A percentile compares a stretch with the other conserved stretches of the same genome.
These are phyloP conservation scores for Baryphthengus martii DNA, from an alignment of 2,113 vertebrate genomes.

Conservation along the genomic window DNA sequence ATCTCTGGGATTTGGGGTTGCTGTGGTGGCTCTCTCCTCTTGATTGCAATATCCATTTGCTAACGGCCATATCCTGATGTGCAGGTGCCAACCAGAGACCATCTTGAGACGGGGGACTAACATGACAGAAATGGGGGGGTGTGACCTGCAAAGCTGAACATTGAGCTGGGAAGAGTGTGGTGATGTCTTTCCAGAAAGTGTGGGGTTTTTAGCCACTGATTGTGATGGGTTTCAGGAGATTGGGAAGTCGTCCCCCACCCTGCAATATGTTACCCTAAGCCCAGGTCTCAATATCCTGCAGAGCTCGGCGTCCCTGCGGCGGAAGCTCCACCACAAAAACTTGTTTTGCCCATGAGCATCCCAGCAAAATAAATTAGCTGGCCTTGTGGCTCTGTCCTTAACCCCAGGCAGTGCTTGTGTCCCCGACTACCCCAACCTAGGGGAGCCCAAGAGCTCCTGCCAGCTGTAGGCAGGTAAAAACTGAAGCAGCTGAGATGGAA, in stretches of 20 bases:
- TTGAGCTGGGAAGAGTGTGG: rapidly evolving
- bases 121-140: rapidly evolving
- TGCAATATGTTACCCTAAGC: no score
- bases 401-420: no score
- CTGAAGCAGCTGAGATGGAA: not conserved
- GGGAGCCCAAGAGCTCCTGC: no score
- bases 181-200: not conserved
- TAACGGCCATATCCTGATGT: not conserved
- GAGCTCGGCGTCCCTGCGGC: rapidly evolving
- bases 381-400: not conserved
- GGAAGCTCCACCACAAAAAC: not conserved
- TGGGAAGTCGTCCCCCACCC: rapidly evolving
- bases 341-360: not conserved
- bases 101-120: not conserved
- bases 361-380: not conserved
- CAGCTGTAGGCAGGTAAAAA: not conserved
- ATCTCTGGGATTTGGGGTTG: not conserved
- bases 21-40: not conserved
- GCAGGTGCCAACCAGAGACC: not conserved
- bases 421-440: rapidly evolving
- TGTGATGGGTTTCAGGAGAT: rapidly evolving
- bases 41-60: not conserved
- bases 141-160: not conserved
- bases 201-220: rapidly evolving
- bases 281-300: not conserved